phyloP scores from a whole-genome alignment of 2,797 vertebrate genomes.

The Acanthornis magna region DNA sequence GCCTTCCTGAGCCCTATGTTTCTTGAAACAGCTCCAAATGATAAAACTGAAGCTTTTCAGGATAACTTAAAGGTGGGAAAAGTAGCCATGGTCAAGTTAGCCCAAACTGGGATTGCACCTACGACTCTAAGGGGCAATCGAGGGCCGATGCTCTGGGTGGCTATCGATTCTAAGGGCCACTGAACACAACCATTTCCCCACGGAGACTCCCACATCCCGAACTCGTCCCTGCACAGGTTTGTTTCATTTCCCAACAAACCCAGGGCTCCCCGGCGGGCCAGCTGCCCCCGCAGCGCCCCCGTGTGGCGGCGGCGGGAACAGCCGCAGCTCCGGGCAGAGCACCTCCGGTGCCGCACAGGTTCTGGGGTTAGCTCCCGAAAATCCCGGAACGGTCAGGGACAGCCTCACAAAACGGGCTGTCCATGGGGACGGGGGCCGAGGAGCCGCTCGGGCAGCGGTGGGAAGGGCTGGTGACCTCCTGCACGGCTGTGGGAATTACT shows the following conservation, averaged over 20 bases:
- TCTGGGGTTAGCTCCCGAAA: background rate
- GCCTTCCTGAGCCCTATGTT: too few species aligned
- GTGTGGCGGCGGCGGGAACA: background rate
- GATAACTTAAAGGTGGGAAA: background rate
- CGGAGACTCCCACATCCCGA: too few species aligned
- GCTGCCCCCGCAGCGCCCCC: background rate
- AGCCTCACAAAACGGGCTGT: background rate
- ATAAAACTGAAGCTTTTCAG: background rate
- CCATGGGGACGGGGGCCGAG: background rate
- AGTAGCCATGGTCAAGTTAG: too few species aligned
- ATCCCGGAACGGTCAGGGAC: background rate
- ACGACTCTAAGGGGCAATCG: background rate
- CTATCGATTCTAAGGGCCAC: background rate
- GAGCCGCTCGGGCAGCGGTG: background rate
- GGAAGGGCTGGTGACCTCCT: background rate
- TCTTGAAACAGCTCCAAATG: background rate
- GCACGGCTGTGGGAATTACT: background rate
- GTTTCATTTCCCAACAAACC: too few species aligned
- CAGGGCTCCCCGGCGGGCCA: background rate
- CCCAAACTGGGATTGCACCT: background rate
- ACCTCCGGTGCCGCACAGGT: fast-evolving
- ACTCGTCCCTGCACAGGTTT: too few species aligned
- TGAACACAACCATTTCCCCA: too few species aligned
- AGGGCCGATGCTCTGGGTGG: background rate
- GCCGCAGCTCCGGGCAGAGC: background rate